These are phyloP conservation scores for Plebejus melissa DNA, from an alignment of 2,888 invertebrate species.

Conservation along the genomic window DNA sequence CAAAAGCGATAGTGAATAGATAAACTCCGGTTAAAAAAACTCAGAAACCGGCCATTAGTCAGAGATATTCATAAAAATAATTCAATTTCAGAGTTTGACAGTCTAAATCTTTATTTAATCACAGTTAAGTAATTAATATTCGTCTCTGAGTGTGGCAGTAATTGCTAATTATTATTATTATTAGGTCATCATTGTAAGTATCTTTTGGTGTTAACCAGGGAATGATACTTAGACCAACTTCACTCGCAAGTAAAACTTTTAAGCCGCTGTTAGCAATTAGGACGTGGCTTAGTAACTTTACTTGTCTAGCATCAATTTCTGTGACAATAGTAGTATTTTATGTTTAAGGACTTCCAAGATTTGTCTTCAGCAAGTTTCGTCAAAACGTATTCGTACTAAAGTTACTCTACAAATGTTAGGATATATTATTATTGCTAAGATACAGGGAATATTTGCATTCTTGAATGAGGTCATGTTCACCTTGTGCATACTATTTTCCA, in stretches of 20 bases:
- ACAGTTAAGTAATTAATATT: no score
- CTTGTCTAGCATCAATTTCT: constrained; percentile 20
- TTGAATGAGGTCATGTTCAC: background rate
- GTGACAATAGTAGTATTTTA: constrained; percentile 22
- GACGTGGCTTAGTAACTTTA: constrained; percentile 3
- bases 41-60: no score
- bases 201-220: background rate
- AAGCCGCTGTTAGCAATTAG: constrained; percentile 1
- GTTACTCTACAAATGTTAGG: background rate
- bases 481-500: background rate
- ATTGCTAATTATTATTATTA: no score
- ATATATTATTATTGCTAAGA: background rate
- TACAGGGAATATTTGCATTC: background rate
- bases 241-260: background rate
- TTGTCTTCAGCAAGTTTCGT: constrained; percentile 19
- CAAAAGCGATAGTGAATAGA: no score
- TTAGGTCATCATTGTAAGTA: background rate
- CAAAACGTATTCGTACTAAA: constrained; percentile 1
- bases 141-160: no score
- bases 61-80: no score
- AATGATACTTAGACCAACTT: background rate
- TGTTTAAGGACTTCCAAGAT: constrained; percentile 15
- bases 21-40: no score
- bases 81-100: no score
- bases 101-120: no score